A percentile compares a stretch with the other conserved stretches of the same genome.
These are phyloP conservation scores for Holothuria scabra DNA, from an alignment of 53 echinoderm and acorn worm genomes.

Conservation along the genomic window DNA sequence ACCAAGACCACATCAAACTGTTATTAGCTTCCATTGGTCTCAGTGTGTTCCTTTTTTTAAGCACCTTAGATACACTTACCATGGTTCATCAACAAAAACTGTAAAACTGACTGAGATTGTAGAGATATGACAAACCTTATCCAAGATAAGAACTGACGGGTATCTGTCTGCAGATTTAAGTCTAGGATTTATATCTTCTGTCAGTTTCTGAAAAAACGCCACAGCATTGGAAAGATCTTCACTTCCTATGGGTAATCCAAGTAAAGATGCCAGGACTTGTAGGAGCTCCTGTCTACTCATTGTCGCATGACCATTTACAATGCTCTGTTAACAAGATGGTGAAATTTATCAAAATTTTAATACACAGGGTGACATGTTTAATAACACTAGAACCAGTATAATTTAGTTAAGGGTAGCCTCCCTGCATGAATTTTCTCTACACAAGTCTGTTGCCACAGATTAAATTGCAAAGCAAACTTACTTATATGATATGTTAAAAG, in stretches of 20 bases:
- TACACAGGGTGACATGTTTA: too few relatives aligned
- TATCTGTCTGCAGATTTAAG: neutral
- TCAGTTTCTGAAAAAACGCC: slow-evolving; percentile 59
- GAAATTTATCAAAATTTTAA: too few relatives aligned
- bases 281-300: slow-evolving; percentile 77
- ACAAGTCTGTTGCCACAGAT: too few relatives aligned
- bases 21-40: too few relatives aligned
- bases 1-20: too few relatives aligned
- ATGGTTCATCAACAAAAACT: neutral
- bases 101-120: neutral
- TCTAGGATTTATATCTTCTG: slow-evolving; percentile 1
- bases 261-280: slow-evolving; percentile 63
- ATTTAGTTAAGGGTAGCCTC: too few relatives aligned
- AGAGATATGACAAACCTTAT: slow-evolving; percentile 1
- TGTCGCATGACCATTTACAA: slow-evolving; percentile 60
- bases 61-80: too few relatives aligned
- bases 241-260: slow-evolving; percentile 56
- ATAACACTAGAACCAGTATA: too few relatives aligned
- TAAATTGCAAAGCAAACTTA: too few relatives aligned
- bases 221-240: slow-evolving; percentile 62
- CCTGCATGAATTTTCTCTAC: too few relatives aligned
- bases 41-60: too few relatives aligned
- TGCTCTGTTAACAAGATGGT: slow-evolving; percentile 41
- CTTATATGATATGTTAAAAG: too few relatives aligned
- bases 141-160: slow-evolving; percentile 33